Evolutionary conservation across 2,113 vertebrate genomes (phyloP).

Genomic region (Cheilinus undulatus): DNA sequence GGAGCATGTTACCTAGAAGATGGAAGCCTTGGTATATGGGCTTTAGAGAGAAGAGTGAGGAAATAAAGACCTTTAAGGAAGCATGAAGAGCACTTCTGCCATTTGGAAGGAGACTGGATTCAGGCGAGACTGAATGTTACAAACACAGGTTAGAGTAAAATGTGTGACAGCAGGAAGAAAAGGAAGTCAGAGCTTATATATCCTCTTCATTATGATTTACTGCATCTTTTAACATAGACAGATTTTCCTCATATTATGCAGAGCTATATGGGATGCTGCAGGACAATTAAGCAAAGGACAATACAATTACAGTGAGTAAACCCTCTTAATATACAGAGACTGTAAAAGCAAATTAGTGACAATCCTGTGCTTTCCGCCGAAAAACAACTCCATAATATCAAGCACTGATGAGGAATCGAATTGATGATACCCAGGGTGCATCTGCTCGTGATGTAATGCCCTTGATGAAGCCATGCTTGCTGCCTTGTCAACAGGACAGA

Average conservation of each 20-base stretch:
- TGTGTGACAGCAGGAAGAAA: background rate
- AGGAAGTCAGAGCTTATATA: background rate
- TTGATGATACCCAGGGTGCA: conserved; percentile 48
- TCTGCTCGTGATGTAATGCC: conserved; percentile 55
- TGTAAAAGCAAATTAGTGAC: background rate
- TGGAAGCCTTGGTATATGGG: background rate
- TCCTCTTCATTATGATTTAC: background rate
- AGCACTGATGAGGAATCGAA: conserved; percentile 26
- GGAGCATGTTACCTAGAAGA: background rate
- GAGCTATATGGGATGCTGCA: background rate
- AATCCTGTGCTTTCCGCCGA: conserved; percentile 7
- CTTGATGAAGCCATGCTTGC: conserved; percentile 67
- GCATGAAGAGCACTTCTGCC: background rate
- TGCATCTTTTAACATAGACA: background rate
- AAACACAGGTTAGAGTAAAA: background rate
- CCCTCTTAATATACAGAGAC: background rate
- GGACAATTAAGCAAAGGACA: background rate
- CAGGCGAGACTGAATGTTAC: background rate
- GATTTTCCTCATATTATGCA: background rate
- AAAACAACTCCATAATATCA: conserved; percentile 5
- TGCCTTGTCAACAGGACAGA: conserved; percentile 68
- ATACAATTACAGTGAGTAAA: background rate
- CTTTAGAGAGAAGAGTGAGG: background rate
- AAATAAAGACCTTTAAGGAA: background rate
- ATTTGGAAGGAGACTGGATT: background rate